These are phyloP conservation scores for Gymnodraco acuticeps DNA, from an alignment of 2,797 vertebrate species.

Conservation along the genomic window DNA sequence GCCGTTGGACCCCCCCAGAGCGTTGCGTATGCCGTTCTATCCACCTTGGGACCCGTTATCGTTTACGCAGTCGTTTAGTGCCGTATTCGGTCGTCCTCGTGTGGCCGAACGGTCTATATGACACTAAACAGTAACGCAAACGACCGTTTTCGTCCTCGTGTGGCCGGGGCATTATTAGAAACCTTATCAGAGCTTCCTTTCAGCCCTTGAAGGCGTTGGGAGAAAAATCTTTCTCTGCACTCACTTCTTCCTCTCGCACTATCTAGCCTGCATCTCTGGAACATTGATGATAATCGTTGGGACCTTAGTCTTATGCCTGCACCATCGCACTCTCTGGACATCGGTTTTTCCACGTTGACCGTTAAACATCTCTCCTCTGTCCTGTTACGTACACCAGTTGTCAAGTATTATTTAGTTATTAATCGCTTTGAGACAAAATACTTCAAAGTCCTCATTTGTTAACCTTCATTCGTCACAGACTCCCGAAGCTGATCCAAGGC, in stretches of 20 bases:
- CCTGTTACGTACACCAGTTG: slow-evolving; percentile 14
- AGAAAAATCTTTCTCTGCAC: slow-evolving; percentile 65
- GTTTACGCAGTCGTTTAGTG: too few species aligned
- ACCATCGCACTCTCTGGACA: slow-evolving; percentile 20
- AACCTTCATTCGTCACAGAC: slow-evolving; percentile 64
- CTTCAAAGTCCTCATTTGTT: slow-evolving; percentile 61
- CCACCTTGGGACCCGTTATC: too few species aligned
- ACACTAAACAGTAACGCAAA: too few species aligned
- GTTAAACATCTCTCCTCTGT: slow-evolving; percentile 16
- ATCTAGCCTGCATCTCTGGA: slow-evolving; percentile 58
- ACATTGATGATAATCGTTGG: slow-evolving; percentile 67
- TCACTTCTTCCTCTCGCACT: slow-evolving; percentile 57
- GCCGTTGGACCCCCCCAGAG: too few species aligned
- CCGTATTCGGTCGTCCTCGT: too few species aligned
- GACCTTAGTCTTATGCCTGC: slow-evolving; percentile 44
- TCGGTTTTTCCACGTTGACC: slow-evolving; percentile 29
- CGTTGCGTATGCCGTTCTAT: too few species aligned
- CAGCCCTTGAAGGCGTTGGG: slow-evolving; percentile 64
- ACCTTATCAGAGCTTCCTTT: slow-evolving; percentile 78
- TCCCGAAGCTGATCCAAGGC: slow-evolving; percentile 58
- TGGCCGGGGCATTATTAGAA: too few species aligned
- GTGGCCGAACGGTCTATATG: too few species aligned
- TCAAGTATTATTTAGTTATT: slow-evolving; percentile 49
- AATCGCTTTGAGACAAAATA: slow-evolving; percentile 51
- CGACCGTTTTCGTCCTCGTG: too few species aligned